Evolutionary conservation across 1,140 invertebrate species (phyloP).

Genomic region (Pomacea maculata): DNA sequence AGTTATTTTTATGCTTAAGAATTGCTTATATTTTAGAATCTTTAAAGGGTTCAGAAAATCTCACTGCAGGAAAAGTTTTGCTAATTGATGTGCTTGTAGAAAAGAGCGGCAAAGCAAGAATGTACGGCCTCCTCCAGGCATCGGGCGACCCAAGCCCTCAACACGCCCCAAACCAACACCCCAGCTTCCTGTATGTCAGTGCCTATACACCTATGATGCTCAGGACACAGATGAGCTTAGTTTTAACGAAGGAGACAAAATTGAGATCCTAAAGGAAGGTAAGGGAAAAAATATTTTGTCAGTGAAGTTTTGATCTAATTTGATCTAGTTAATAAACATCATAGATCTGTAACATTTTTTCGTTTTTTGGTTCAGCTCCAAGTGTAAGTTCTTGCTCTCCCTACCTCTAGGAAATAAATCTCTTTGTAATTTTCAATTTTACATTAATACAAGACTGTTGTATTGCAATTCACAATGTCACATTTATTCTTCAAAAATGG

Average conservation of each 20-base stretch:
- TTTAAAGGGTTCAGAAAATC: no score
- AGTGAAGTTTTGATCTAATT: not conserved
- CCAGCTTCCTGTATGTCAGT: conserved; percentile 70
- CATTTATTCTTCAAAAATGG: no score
- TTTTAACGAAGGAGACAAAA: conserved; percentile 73
- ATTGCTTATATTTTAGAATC: no score
- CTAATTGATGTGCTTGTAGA: conserved; percentile 40
- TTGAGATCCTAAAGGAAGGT: conserved; percentile 77
- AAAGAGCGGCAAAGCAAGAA: conserved; percentile 54
- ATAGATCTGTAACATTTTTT: not conserved
- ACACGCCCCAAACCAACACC: conserved; percentile 64
- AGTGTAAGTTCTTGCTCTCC: not conserved
- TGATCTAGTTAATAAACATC: not conserved
- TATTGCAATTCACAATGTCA: no score
- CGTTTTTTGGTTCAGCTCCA: not conserved
- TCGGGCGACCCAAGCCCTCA: conserved; percentile 62
- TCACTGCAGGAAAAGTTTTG: no score
- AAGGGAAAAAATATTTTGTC: conserved; percentile 26
- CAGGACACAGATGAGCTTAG: conserved; percentile 76
- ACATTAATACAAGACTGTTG: no score
- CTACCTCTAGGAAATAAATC: no score
- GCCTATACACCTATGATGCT: conserved; percentile 76
- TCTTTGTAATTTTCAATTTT: no score
- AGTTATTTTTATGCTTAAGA: no score
- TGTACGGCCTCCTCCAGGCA: conserved; percentile 51